Evolutionary conservation across 2,888 invertebrate species (phyloP).

Genomic region (Scaptodrosophila latifasciaeformis): DNA sequence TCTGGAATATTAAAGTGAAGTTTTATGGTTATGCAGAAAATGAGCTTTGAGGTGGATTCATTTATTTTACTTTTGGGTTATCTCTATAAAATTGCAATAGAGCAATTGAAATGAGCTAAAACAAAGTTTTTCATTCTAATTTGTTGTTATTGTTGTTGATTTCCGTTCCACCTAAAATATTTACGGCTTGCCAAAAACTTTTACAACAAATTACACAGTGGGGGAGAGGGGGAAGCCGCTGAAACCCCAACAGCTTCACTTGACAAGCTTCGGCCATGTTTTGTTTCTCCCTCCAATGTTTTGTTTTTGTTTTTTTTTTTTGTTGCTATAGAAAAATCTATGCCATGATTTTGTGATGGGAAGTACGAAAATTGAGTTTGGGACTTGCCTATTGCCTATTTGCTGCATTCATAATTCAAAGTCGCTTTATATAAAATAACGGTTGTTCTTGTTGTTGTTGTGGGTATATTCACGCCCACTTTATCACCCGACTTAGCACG

Average conservation of each 20-base stretch:
- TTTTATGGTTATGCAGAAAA: slow-evolving; percentile 5
- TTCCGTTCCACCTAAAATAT: slow-evolving; percentile 33
- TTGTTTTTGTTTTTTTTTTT: too few relatives aligned
- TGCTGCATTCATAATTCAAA: slow-evolving; percentile 58
- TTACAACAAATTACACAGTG: slow-evolving; percentile 37
- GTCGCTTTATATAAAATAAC: slow-evolving; percentile 5
- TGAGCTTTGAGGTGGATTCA: background rate
- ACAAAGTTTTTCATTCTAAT: slow-evolving; percentile 26
- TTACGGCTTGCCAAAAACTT: slow-evolving; percentile 35
- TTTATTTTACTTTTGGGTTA: background rate
- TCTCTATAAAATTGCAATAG: background rate
- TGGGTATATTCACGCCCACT: slow-evolving; percentile 12
- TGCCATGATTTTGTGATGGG: slow-evolving; percentile 39
- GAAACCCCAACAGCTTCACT: background rate
- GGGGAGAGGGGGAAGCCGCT: background rate
- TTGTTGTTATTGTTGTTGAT: too few relatives aligned
- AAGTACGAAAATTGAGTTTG: too few relatives aligned
- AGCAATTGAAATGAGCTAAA: background rate
- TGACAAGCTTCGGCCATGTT: too few relatives aligned
- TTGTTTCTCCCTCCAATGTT: too few relatives aligned
- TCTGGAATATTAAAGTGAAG: background rate
- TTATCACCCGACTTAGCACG: slow-evolving; percentile 32
- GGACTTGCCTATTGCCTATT: slow-evolving; percentile 23
- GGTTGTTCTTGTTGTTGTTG: slow-evolving; percentile 2
- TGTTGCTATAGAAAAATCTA: too few relatives aligned